Evolutionary conservation across 1,140 invertebrate species (phyloP).

Genomic region (Drosophila malerkotliana): DNA sequence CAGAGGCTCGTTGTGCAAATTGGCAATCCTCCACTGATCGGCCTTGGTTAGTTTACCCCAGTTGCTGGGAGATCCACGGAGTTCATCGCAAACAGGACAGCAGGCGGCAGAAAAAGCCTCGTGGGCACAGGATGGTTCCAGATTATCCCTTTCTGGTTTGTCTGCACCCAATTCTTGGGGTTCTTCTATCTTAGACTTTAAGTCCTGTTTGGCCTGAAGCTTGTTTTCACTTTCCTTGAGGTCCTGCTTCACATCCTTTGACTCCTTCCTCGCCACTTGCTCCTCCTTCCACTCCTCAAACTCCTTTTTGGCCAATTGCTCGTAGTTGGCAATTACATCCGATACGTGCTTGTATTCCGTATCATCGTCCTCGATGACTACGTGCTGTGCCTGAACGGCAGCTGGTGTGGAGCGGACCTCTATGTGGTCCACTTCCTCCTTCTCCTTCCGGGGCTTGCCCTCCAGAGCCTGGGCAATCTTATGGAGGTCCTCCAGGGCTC

Average conservation of each 20-base stretch:
- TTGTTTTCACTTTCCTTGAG: slow-evolving; percentile 20
- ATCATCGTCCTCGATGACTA: slow-evolving; percentile 59
- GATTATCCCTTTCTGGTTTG: background rate
- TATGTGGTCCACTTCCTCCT: slow-evolving; percentile 33
- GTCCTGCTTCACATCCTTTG: background rate
- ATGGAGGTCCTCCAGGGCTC: slow-evolving; percentile 70
- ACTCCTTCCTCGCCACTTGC: slow-evolving; percentile 25
- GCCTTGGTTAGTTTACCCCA: slow-evolving; percentile 68
- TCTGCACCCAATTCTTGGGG: background rate
- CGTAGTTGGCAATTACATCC: slow-evolving; percentile 76
- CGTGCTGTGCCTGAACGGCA: slow-evolving; percentile 56
- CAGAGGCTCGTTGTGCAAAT: slow-evolving; percentile 61
- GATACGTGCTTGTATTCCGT: slow-evolving; percentile 62
- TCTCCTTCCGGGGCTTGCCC: slow-evolving; percentile 4
- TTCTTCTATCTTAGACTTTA: background rate
- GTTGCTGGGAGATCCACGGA: slow-evolving; percentile 58
- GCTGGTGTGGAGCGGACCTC: slow-evolving; percentile 56
- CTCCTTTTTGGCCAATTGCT: slow-evolving; percentile 62
- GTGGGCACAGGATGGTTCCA: slow-evolving; percentile 11
- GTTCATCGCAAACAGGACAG: slow-evolving; percentile 60
- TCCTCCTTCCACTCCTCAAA: slow-evolving; percentile 38
- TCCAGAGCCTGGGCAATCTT: slow-evolving; percentile 57
- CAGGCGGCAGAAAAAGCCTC: slow-evolving; percentile 23
- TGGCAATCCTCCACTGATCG: slow-evolving; percentile 74
- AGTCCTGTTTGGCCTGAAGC: slow-evolving; percentile 11